Evolutionary conservation across 92 coral and sea anemone species (phyloP).

Genomic region (Palythoa caribaeorum): DNA sequence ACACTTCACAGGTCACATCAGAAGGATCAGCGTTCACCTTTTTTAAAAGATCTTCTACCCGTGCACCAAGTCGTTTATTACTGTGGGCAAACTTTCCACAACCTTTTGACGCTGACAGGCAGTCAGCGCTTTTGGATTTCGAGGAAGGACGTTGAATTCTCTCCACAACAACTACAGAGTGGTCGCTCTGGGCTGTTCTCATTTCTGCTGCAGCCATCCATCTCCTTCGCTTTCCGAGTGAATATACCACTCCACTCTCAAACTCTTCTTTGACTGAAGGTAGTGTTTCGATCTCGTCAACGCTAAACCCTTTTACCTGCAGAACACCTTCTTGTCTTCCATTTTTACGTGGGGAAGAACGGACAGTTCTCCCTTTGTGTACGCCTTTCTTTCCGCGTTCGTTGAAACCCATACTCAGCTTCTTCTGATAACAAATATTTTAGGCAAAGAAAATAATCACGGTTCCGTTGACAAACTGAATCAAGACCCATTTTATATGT

Average conservation of each 20-base stretch:
- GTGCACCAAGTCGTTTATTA: constrained; percentile 19
- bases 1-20: constrained; percentile 14
- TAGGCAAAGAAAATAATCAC: background rate
- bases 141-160: constrained; percentile 10
- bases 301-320: constrained; percentile 11
- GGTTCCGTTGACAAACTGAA: background rate
- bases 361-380: constrained; percentile 80
- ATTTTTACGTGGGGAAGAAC: constrained; percentile 13
- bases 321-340: constrained; percentile 20
- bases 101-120: constrained; percentile 19
- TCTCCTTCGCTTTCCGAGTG: constrained; percentile 39
- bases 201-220: constrained; percentile 23
- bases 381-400: constrained; percentile 76
- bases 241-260: constrained; percentile 36
- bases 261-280: constrained; percentile 24
- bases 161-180: constrained; percentile 7
- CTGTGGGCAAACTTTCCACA: constrained; percentile 12
- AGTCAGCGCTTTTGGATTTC: constrained; percentile 4
- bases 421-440: background rate
- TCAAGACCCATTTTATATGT: background rate
- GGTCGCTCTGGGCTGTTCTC: constrained; percentile 1
- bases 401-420: constrained; percentile 72
- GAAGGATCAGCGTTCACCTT: background rate
- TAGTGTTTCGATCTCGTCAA: background rate
- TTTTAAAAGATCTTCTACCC: constrained; percentile 23